Base-by-base conservation (phyloP, 2,797 vertebrate genomes). In the Sandelia bainsii region DNA sequence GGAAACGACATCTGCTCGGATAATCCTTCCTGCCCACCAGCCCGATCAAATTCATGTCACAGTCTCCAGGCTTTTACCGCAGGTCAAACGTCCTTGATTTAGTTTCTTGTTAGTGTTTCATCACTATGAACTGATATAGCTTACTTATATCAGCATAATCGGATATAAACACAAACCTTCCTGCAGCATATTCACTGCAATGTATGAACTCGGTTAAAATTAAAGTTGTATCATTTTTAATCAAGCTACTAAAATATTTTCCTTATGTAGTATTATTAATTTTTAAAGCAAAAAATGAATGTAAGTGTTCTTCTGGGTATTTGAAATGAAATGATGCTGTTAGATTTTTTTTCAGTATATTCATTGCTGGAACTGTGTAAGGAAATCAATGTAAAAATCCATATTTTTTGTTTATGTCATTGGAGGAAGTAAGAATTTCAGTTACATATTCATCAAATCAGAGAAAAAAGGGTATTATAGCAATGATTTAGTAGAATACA, bases 1-100 rank as follows among this genome's bases (percentile, higher is more conserved):
- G 62, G 70, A 77, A 82, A 80, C 73, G 71, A 92, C 91, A 93
- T 91, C 91, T 93, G 93, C 85, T 93, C 57, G 74, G 89, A 88
- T 92, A 92, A 92, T 92, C 92, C 90, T 66, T 73, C 72, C 82
- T 84, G 85, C 82, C 89, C 79, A 88, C 84, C 70, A 87, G 86
- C 85, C 82, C 69, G 83, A 90, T 91, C 90, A 90, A 70, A 92
- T 86, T 85, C 85, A 86, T 88, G 90, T 84, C 85, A 77, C 62
- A 71, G 84, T 57, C 81, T 77, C 69, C 9, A 56, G 80, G 81
- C 78, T 89, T 53, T 76, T 73, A 75, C 73, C 67, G 45, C 73
- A 63, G 85, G 85, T 87, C 82, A 87, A 69, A 86, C 63, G 57
- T 39, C 58, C 60, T 62, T 50, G 64, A 81, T 84, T 80, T 81